A percentile compares a stretch with the other conserved stretches of the same genome.
phyloP scores from a whole-genome alignment of 2,888 invertebrate species.

The Orgyia antiqua region DNA sequence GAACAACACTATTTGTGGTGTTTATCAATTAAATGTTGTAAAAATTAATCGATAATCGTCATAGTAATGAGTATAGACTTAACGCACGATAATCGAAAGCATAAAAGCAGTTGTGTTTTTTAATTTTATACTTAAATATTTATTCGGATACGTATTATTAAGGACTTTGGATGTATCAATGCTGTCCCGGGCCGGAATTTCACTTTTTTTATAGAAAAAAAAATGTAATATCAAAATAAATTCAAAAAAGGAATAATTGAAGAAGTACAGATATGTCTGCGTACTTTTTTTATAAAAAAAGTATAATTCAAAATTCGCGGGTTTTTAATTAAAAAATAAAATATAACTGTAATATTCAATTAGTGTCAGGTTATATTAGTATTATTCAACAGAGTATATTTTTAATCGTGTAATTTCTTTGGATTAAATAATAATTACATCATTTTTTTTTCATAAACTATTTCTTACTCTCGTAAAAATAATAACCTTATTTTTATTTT shows the following conservation, averaged over 20 bases:
- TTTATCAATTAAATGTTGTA: constrained; percentile 23
- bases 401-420: background rate
- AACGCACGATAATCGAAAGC: constrained; percentile 56
- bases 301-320: constrained; percentile 13
- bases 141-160: constrained; percentile 64
- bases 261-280: constrained; percentile 17
- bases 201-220: constrained; percentile 11
- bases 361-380: constrained; percentile 48
- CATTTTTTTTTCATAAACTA: too few species aligned
- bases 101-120: constrained; percentile 66
- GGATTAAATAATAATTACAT: too few species aligned
- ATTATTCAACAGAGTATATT: constrained; percentile 14
- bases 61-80: constrained; percentile 31
- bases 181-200: constrained; percentile 27
- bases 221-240: constrained; percentile 9
- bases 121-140: constrained; percentile 74
- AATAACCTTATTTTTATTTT: too few species aligned
- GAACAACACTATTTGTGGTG: constrained; percentile 16
- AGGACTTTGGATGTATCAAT: constrained; percentile 31
- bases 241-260: constrained; percentile 15
- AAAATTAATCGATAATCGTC: constrained; percentile 27
- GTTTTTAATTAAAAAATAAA: constrained; percentile 27
- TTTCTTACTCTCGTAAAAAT: too few species aligned
- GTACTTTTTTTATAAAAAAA: constrained; percentile 4
- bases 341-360: constrained; percentile 51